A percentile compares a stretch with the other conserved stretches of the same genome.
phyloP scores from a whole-genome alignment of 2,113 vertebrate species.

The Gasterosteus nipponicus region DNA sequence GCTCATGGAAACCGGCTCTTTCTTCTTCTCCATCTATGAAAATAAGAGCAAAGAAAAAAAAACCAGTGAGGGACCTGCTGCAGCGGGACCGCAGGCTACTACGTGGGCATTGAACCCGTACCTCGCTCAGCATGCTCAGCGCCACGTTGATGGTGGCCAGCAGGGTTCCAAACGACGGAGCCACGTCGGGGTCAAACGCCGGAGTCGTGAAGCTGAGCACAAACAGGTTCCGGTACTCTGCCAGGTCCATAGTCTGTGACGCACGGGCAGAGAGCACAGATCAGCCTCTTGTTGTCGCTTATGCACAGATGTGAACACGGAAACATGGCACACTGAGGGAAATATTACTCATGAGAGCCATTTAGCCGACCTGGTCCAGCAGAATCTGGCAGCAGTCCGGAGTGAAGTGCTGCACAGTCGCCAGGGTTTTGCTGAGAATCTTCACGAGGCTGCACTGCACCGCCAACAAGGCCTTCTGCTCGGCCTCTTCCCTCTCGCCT shows the following conservation, averaged over 20 bases:
- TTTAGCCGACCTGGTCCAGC: conserved; percentile 88
- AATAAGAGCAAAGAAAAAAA: neutral
- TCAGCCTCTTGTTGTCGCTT: neutral
- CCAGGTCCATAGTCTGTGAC: conserved; percentile 93
- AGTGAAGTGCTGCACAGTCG: conserved; percentile 93
- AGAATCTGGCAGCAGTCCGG: conserved; percentile 97
- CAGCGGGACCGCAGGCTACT: rapidly evolving
- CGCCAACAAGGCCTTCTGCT: conserved; percentile 88
- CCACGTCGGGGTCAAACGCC: conserved; percentile 93
- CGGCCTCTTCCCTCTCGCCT: conserved; percentile 86
- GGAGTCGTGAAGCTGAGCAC: conserved; percentile 94
- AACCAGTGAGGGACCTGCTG: neutral
- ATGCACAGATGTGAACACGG: neutral
- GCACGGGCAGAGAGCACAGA: neutral
- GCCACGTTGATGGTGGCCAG: conserved; percentile 95
- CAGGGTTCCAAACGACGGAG: conserved; percentile 97
- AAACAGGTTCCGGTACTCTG: conserved; percentile 92
- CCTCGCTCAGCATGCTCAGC: conserved; percentile 95
- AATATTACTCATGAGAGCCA: no score
- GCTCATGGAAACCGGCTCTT: conserved; percentile 86
- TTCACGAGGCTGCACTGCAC: conserved; percentile 96
- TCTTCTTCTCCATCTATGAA: conserved; percentile 94
- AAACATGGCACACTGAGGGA: no score
- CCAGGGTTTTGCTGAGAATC: conserved; percentile 96
- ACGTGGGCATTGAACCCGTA: conserved; percentile 36